These are phyloP conservation scores for Cyanoderma ruficeps DNA, from an alignment of 2,113 vertebrate genomes.

Conservation along the genomic window DNA sequence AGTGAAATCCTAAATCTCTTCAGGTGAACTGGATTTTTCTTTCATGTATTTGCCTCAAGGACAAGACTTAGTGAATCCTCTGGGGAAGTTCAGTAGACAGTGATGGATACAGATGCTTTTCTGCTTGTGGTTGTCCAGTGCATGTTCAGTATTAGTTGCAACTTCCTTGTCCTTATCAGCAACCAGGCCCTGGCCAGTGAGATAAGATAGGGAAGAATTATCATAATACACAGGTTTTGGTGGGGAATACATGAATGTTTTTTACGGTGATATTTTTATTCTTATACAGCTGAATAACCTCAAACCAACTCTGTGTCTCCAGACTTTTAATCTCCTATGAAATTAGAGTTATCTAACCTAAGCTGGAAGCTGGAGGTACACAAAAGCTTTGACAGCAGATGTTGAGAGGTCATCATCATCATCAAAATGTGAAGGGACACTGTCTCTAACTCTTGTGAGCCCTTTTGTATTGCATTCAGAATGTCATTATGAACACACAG, in stretches of 20 bases:
- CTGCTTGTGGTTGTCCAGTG: neutral
- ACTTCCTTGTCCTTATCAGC: neutral
- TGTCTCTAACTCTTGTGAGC: neutral
- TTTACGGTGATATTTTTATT: neutral
- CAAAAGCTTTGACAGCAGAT: neutral
- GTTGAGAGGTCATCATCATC: neutral
- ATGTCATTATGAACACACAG: neutral
- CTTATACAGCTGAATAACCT: neutral
- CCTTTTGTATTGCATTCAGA: neutral
- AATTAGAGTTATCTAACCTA: neutral
- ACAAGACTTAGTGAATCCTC: neutral
- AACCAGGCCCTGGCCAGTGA: neutral
- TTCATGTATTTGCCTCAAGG: neutral
- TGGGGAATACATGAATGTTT: neutral
- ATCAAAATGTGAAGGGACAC: neutral
- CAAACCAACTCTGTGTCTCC: neutral
- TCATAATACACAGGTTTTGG: neutral
- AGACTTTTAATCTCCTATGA: neutral
- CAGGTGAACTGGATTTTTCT: neutral
- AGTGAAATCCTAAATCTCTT: neutral
- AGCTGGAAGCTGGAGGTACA: neutral
- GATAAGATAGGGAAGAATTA: neutral
- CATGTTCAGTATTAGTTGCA: neutral
- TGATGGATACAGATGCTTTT: neutral
- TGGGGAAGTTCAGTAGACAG: neutral